Percentiles rank a stretch among this genome's conserved stretches.
Evolutionary conservation across 2,888 invertebrate genomes (phyloP).

Genomic region (Ommatoiulus sabulosus): DNA sequence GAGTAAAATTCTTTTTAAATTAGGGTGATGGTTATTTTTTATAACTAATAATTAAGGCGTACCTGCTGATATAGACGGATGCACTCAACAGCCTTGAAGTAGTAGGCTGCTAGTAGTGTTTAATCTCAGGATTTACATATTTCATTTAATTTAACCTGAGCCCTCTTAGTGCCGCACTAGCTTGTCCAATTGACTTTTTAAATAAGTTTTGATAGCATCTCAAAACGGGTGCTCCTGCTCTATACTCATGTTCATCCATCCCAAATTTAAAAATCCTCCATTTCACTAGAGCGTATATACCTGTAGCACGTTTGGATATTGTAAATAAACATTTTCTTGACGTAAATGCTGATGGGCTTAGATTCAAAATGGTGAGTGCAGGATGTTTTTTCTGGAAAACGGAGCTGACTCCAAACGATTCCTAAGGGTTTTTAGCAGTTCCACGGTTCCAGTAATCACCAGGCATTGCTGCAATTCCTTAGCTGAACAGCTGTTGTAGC

Average conservation of each 20-base stretch:
- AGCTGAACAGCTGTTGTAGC: conserved; percentile 49
- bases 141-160: neutral
- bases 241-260: too few relatives aligned
- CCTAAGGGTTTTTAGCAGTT: conserved; percentile 27
- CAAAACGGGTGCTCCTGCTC: too few relatives aligned
- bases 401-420: neutral
- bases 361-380: neutral
- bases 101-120: neutral
- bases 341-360: neutral
- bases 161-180: neutral
- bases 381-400: conserved; percentile 8
- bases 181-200: neutral
- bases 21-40: conserved; percentile 5
- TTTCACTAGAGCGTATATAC: neutral
- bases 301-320: neutral
- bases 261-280: neutral
- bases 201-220: neutral
- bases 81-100: neutral
- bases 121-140: neutral
- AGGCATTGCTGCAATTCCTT: conserved; percentile 50
- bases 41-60: neutral
- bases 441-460: conserved; percentile 38
- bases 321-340: neutral
- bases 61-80: neutral
- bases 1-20: neutral